Evolutionary conservation across 1,140 invertebrate species (phyloP), one percentile per base, ranked within the genome.

Genomic region (Bombus vancouverensis): DNA sequence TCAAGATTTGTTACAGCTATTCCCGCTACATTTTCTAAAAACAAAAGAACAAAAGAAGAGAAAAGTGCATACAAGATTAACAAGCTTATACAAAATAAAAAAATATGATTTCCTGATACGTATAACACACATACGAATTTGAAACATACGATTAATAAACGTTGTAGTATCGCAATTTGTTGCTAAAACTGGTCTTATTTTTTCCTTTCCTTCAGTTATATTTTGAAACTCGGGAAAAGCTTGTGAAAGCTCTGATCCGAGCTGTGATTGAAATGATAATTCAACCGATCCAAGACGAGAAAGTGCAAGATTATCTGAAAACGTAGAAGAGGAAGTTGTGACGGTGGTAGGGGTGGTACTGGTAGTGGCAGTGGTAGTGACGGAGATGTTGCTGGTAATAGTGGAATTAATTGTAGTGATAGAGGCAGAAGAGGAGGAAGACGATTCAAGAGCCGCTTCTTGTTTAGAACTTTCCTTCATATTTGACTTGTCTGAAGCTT

Each of bases 201-300:
- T 91, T 1, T 92, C 88, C 47, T 92, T 93, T 2, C 91, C 82
- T 12, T 70, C 81, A 0, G 76, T 73, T 15, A 93, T 91, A 13
- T 75, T 77, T 65, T 89, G 79, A 84, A 93, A 92, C 44, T 93
- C 90, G 1, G 91, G 83, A 39, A 95, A 94, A 42, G 93, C 91
- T 73, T 92, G 92, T 2, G 89, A 83, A 47, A 93, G 92, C 77
- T 93, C 92, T 12, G 93, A 83, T 1, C 83, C 85, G 25, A 93
- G 91, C 83, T 92, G 92, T 2, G 90, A 72, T 70, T 92, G 92
- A 72, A 93, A 93, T 10, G 89, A 90, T 42, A 93, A 78, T 66
- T 88, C 86, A 15, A 92, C 88, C 42, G 91, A 74, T n/a, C 89
- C 88, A 62, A 87, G 68, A n/a, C 25, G 68, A 68, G 87, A 44